Conservation (phyloP, 1,140 invertebrate genomes). For the Watersipora subatra region DNA sequence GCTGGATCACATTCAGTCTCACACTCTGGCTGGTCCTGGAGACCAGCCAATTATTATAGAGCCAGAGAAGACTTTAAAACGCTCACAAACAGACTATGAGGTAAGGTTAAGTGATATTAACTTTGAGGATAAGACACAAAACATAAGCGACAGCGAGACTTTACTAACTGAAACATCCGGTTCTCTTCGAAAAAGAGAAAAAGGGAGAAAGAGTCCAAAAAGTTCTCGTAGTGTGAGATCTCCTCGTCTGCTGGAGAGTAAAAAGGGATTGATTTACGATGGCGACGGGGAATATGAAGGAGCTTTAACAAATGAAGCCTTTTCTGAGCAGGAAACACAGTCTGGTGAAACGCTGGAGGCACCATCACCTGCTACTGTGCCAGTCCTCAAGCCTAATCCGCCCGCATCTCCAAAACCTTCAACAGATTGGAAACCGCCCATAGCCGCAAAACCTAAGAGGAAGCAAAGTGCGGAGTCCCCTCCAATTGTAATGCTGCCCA, state of each 20-base stretch:
- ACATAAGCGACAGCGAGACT: neutral
- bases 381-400: neutral
- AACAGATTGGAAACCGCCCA: neutral
- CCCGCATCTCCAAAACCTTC: neutral
- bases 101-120: neutral
- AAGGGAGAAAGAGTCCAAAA: neutral
- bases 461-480: neutral
- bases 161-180: neutral
- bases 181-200: neutral
- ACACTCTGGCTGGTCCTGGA: too few species aligned
- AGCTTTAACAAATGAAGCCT: neutral
- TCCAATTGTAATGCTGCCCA: neutral
- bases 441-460: neutral
- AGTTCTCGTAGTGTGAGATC: neutral
- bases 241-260: neutral
- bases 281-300: neutral
- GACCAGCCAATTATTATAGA: too few species aligned
- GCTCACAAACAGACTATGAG: neutral
- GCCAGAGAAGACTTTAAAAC: too few species aligned
- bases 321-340: neutral
- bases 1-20: too few species aligned
- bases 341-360: neutral
- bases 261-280: neutral
- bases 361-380: neutral
- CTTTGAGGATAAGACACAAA: neutral